phyloP scores from a whole-genome alignment of 1,140 invertebrate species.

The Tigriopus japonicus region DNA sequence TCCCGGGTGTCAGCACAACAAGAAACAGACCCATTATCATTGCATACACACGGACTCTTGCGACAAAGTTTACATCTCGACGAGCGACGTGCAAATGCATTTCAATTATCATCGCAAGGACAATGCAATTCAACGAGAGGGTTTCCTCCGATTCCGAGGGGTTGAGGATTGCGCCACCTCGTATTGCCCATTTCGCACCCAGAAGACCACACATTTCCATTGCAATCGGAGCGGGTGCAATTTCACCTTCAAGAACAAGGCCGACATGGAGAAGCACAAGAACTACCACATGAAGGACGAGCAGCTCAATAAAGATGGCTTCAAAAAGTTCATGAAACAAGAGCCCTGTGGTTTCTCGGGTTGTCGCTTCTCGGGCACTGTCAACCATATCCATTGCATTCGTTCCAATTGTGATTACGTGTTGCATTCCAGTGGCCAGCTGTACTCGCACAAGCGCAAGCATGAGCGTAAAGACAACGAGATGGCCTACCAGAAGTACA shows the following conservation, averaged over 20 bases:
- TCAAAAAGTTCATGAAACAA: constrained; percentile 97
- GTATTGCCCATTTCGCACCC: constrained; percentile 78
- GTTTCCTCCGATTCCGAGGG: constrained; percentile 73
- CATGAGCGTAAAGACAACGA: constrained; percentile 83
- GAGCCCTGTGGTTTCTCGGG: constrained; percentile 74
- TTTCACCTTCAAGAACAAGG: constrained; percentile 96
- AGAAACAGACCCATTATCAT: constrained; percentile 95
- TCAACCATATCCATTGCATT: constrained; percentile 97
- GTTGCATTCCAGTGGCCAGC: constrained; percentile 80
- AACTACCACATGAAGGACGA: constrained; percentile 96
- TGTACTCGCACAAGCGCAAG: constrained; percentile 94
- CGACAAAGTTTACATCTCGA: constrained; percentile 95
- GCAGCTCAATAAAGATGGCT: constrained; percentile 79
- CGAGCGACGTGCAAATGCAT: constrained; percentile 98
- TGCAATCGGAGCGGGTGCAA: constrained; percentile 71
- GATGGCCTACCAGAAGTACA: constrained; percentile 56
- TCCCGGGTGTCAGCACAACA: constrained; percentile 61
- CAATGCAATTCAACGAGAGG: constrained; percentile 89
- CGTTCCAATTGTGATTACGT: constrained; percentile 67
- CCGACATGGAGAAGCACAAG: constrained; percentile 99
- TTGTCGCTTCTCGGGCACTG: constrained; percentile 78
- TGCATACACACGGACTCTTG: constrained; percentile 83
- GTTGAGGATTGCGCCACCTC: constrained; percentile 73
- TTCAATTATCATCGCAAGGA: constrained; percentile 96
- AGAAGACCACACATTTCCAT: constrained; percentile 92